phyloP scores from a whole-genome alignment of 2,797 vertebrate genomes.

The Cyclopterus lumpus region DNA sequence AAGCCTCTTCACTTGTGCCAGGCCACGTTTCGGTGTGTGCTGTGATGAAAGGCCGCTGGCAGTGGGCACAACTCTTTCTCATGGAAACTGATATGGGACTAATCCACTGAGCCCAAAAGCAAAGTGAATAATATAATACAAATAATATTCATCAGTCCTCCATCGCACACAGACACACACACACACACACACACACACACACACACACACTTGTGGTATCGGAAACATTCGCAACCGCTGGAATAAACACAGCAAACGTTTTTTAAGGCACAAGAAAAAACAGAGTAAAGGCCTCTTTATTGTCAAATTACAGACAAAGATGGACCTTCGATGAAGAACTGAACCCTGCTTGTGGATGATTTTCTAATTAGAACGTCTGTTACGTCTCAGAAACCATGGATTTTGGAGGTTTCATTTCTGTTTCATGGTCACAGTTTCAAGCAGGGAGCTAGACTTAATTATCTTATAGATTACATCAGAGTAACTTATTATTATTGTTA shows the following conservation, averaged over 20 bases:
- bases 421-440: not conserved
- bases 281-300: not conserved
- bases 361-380: not conserved
- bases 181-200: constrained; percentile 14
- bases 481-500: not conserved
- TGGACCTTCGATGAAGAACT: not conserved
- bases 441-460: not conserved
- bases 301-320: constrained; percentile 3
- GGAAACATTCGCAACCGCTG: constrained; percentile 27
- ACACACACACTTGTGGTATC: constrained; percentile 6
- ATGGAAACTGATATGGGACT: constrained; percentile 59
- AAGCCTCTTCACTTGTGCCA: constrained; percentile 64
- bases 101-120: constrained; percentile 49
- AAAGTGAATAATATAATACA: too few relatives aligned
- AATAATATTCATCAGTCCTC: constrained; percentile 38
- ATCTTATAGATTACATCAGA: not conserved
- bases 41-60: constrained; percentile 21
- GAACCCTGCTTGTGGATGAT: constrained; percentile 19
- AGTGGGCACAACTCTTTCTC: constrained; percentile 25
- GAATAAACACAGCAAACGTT: constrained; percentile 21
- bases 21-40: constrained; percentile 57
- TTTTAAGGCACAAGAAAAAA: not conserved
- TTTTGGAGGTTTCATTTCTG: constrained; percentile 4
- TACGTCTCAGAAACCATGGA: not conserved
- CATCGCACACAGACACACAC: constrained; percentile 7